Evolutionary conservation across 2,797 vertebrate genomes (phyloP).

Genomic region (Threskiornis aethiopicus): DNA sequence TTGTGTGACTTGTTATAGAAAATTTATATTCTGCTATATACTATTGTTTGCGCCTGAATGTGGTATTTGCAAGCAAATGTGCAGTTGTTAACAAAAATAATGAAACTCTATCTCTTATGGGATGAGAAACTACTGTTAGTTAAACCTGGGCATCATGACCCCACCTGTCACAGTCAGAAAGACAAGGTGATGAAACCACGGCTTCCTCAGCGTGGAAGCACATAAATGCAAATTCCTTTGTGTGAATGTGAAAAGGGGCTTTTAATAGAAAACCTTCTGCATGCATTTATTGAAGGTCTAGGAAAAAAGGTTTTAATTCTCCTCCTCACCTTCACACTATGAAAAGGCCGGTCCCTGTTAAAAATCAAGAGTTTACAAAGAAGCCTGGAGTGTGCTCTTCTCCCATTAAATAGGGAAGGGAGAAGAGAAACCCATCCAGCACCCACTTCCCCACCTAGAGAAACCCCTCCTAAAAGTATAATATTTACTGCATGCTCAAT

Average conservation of each 20-base stretch:
- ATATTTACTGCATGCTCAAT: not conserved
- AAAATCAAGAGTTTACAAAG: not conserved
- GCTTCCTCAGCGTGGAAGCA: not conserved
- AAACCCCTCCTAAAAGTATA: not conserved
- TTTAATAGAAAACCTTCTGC: not conserved
- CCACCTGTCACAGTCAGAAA: not conserved
- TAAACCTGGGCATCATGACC: not conserved
- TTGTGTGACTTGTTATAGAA: not conserved
- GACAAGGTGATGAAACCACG: not conserved
- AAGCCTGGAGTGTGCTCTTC: not conserved
- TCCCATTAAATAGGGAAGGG: not conserved
- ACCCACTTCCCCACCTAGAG: not conserved
- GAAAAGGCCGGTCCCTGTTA: not conserved
- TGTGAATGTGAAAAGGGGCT: not conserved
- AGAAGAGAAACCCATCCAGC: not conserved
- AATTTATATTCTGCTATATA: not conserved
- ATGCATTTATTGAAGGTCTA: not conserved
- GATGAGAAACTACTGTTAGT: not conserved
- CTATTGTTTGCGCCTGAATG: not conserved
- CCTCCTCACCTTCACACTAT: not conserved
- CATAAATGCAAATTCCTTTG: constrained; percentile 19
- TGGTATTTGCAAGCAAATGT: not conserved
- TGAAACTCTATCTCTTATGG: not conserved
- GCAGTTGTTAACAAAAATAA: not conserved
- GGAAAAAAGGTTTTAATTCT: not conserved